These are phyloP conservation scores for Flabesymbios commensalis DNA, from an alignment of 2,888 invertebrate species.

Conservation along the genomic window DNA sequence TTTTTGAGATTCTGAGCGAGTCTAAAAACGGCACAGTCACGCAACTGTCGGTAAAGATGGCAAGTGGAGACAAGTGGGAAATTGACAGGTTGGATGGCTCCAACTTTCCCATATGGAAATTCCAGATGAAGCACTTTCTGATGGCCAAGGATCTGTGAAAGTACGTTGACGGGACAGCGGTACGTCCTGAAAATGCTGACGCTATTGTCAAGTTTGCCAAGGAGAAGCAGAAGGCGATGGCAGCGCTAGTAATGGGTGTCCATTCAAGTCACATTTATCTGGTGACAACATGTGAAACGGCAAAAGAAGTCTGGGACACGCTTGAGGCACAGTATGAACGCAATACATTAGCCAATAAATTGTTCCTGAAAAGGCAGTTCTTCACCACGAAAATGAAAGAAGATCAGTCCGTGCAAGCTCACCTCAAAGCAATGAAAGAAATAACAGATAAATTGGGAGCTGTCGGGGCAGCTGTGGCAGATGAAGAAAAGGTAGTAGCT, in stretches of 20 bases:
- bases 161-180: background rate
- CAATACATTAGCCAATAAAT: background rate
- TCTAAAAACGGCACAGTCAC: no score
- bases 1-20: no score
- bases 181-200: background rate
- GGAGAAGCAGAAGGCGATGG: background rate
- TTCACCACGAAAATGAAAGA: background rate
- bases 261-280: background rate
- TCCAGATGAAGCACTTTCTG: slow-evolving; percentile 5
- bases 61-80: background rate
- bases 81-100: background rate
- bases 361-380: background rate
- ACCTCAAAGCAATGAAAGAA: slow-evolving; percentile 7
- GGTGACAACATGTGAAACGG: background rate
- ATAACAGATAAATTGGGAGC: slow-evolving; percentile 4
- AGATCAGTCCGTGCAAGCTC: background rate
- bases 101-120: slow-evolving; percentile 6
- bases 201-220: background rate
- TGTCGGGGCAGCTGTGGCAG: background rate
- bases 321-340: background rate
- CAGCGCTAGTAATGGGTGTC: background rate
- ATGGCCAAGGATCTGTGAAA: slow-evolving; percentile 1
- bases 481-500: slow-evolving; percentile 1
- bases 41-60: no score
- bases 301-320: background rate